Conservation (phyloP, 1,140 invertebrate species). For the Hycleus phaleratus region DNA sequence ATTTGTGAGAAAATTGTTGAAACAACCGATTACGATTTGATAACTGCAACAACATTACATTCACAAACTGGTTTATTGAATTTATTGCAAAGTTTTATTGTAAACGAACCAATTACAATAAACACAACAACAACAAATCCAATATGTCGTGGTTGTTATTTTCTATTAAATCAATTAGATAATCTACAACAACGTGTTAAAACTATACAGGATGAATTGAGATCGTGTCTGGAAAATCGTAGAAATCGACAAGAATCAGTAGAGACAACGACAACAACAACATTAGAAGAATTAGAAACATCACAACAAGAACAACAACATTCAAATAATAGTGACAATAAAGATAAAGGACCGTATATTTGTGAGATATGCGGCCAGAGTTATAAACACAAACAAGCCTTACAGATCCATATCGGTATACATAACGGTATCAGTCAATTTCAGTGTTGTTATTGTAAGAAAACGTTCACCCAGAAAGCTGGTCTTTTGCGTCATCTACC, state of each 20-base stretch:
- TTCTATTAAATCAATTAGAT: neutral
- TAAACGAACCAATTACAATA: neutral
- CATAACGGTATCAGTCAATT: slow-evolving; percentile 64
- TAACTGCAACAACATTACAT: neutral
- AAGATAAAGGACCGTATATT: slow-evolving; percentile 40
- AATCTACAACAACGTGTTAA: no score
- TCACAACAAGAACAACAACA: no score
- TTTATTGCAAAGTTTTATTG: neutral
- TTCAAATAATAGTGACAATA: no score
- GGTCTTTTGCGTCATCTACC: slow-evolving; percentile 56
- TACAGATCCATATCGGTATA: slow-evolving; percentile 57
- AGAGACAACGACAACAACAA: no score
- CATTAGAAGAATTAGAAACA: no score
- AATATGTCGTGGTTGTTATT: neutral
- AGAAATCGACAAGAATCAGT: no score
- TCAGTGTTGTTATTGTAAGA: slow-evolving; percentile 67
- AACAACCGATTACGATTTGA: neutral
- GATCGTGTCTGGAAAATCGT: no score
- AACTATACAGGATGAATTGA: no score
- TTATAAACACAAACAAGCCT: slow-evolving; percentile 56
- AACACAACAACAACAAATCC: no score
- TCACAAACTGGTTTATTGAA: neutral
- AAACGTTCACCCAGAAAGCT: slow-evolving; percentile 63
- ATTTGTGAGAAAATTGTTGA: neutral
- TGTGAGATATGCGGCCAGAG: slow-evolving; percentile 57